Conservation (phyloP, 2,797 vertebrate species). For the Siniperca undulata region DNA sequence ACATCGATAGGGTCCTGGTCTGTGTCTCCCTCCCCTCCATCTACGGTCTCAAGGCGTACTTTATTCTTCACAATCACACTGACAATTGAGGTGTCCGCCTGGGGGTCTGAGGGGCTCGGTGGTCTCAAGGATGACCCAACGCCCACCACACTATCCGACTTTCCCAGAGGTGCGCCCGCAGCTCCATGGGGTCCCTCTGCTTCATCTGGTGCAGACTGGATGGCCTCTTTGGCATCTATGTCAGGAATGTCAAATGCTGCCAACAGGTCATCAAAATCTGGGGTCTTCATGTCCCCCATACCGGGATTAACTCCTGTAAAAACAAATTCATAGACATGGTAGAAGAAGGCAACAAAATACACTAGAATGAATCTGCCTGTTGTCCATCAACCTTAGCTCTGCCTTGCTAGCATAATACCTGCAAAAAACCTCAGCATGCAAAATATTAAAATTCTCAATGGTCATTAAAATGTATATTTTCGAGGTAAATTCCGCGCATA, state of each 20-base stretch:
- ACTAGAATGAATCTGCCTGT: conserved; percentile 13
- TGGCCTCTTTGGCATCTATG: conserved; percentile 97
- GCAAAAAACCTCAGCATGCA: conserved; percentile 10
- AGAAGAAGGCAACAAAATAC: conserved; percentile 11
- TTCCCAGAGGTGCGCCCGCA: conserved; percentile 79
- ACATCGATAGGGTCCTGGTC: conserved; percentile 82
- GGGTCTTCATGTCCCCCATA: conserved; percentile 99
- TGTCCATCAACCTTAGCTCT: conserved; percentile 31
- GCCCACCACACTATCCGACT: conserved; percentile 77
- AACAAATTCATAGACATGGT: conserved; percentile 26
- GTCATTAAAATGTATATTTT: not conserved
- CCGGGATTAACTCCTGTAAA: conserved; percentile 85
- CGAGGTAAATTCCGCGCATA: accelerated
- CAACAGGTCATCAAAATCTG: conserved; percentile 98
- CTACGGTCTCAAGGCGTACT: conserved; percentile 88
- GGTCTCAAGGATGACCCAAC: conserved; percentile 81
- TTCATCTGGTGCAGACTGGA: conserved; percentile 93
- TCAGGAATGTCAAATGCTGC: conserved; percentile 98
- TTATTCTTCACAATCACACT: conserved; percentile 99
- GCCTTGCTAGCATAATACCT: not conserved
- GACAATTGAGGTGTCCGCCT: conserved; percentile 91
- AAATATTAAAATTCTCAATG: not conserved
- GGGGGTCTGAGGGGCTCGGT: conserved; percentile 83
- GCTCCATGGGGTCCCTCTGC: conserved; percentile 87
- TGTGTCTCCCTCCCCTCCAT: conserved; percentile 77